These are phyloP conservation scores for Stichopus horrens DNA, from an alignment of 53 echinoderm and acorn worm genomes.

Conservation along the genomic window DNA sequence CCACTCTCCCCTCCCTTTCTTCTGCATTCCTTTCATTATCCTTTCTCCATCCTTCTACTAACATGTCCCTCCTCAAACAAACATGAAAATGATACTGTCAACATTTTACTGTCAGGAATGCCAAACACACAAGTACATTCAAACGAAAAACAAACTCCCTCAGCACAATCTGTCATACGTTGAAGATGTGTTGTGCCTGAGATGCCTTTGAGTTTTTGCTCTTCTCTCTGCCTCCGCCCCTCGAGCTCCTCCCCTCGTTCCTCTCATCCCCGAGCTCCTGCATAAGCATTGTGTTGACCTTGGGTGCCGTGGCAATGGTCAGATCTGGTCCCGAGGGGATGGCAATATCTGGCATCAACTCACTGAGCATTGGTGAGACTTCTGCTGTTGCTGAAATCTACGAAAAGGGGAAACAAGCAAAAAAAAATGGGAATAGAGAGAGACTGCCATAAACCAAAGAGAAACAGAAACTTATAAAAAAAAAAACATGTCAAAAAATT, in stretches of 20 bases:
- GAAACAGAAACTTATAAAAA: neutral
- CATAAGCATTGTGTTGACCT: constrained; percentile 98
- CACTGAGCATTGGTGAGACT: constrained; percentile 94
- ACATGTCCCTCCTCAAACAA: neutral
- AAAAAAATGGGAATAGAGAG: neutral
- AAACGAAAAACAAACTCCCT: neutral
- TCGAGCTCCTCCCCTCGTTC: constrained; percentile 24
- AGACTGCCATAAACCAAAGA: neutral
- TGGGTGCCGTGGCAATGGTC: constrained; percentile 96
- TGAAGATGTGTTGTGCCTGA: constrained; percentile 43
- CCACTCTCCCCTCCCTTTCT: neutral
- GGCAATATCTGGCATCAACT: constrained; percentile 99
- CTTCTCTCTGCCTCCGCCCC: constrained; percentile 41
- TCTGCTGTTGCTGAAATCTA: constrained; percentile 90
- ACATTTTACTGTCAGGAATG: neutral
- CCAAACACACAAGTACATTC: neutral
- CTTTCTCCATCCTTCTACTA: neutral
- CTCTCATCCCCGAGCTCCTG: constrained; percentile 92
- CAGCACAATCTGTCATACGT: constrained; percentile 17
- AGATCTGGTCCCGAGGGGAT: constrained; percentile 97
- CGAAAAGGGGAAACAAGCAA: neutral
- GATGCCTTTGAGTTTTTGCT: constrained; percentile 40
- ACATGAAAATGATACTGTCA: too few relatives aligned
- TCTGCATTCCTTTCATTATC: too few relatives aligned
- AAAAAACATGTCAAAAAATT: too few relatives aligned